A percentile compares a stretch with the other conserved stretches of the same genome.
These are phyloP conservation scores for Syritta pipiens DNA, from an alignment of 2,888 invertebrate species.

Conservation along the genomic window DNA sequence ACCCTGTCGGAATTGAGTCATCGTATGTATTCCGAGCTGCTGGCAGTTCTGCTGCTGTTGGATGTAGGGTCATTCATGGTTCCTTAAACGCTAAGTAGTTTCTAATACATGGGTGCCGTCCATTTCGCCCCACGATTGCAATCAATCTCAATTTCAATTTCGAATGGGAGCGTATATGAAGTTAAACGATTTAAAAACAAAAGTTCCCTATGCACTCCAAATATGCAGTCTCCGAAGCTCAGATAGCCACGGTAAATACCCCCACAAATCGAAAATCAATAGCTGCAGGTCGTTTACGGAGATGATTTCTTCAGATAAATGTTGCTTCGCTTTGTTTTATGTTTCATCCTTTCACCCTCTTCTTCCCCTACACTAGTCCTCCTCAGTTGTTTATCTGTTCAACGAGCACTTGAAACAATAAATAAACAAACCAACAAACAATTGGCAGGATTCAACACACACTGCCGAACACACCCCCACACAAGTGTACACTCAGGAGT, in stretches of 20 bases:
- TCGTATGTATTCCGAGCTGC: conserved; percentile 7
- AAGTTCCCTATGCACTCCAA: neutral
- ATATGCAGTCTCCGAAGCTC: neutral
- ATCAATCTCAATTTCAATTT: conserved; percentile 56
- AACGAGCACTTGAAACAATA: conserved; percentile 67
- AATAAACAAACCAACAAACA: conserved; percentile 65
- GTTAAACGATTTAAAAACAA: conserved; percentile 47
- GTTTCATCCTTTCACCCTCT: conserved; percentile 10
- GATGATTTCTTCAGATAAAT: conserved; percentile 55
- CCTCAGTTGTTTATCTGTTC: conserved; percentile 59
- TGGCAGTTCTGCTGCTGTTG: neutral
- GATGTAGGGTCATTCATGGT: neutral
- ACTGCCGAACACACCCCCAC: neutral
- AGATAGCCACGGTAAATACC: neutral
- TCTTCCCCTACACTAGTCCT: conserved; percentile 3
- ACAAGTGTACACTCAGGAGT: conserved; percentile 17
- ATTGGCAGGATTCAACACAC: conserved; percentile 54
- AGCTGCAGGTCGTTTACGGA: conserved; percentile 56
- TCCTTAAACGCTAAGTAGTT: conserved; percentile 29
- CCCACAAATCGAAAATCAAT: conserved; percentile 61
- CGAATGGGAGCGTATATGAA: conserved; percentile 29
- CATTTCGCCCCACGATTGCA: neutral
- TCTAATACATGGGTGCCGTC: neutral
- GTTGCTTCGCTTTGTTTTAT: conserved; percentile 42
- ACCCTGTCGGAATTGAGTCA: conserved; percentile 1